Conservation (phyloP, 2,888 invertebrate genomes). For the Tricholauxania praeusta region DNA sequence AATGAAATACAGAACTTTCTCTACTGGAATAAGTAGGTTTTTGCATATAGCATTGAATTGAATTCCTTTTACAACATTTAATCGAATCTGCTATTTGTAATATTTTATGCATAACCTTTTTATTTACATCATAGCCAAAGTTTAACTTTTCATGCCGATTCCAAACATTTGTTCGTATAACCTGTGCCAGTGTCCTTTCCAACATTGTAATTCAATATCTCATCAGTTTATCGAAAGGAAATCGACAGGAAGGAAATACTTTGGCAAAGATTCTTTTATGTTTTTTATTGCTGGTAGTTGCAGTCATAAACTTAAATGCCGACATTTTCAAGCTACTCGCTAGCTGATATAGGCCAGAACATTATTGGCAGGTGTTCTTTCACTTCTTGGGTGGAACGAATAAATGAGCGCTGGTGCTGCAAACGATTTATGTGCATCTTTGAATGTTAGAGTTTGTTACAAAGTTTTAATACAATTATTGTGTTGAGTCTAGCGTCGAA, state of each 20-base stretch:
- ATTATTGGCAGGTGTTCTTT: background rate
- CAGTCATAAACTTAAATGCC: background rate
- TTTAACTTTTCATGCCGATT: no score
- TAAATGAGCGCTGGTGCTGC: background rate
- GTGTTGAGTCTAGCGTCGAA: background rate
- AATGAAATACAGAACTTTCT: no score
- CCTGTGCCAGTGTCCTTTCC: no score
- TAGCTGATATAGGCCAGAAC: background rate
- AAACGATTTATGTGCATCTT: constrained; percentile 10
- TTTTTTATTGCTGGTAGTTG: constrained; percentile 2
- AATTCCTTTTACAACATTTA: no score
- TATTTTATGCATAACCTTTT: no score
- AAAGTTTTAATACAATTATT: constrained; percentile 20
- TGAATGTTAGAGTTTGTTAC: background rate
- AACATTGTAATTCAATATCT: constrained; percentile 11
- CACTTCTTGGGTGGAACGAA: background rate
- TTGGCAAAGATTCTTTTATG: constrained; percentile 12
- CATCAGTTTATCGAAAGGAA: background rate
- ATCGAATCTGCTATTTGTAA: no score
- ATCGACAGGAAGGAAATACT: constrained; percentile 16
- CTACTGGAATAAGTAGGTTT: no score
- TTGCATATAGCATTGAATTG: no score
- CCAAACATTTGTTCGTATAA: no score
- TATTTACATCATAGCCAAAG: no score
- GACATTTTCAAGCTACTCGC: background rate